Base-by-base conservation (phyloP, 2,888 invertebrate species). In the Orchesella flavescens region DNA sequence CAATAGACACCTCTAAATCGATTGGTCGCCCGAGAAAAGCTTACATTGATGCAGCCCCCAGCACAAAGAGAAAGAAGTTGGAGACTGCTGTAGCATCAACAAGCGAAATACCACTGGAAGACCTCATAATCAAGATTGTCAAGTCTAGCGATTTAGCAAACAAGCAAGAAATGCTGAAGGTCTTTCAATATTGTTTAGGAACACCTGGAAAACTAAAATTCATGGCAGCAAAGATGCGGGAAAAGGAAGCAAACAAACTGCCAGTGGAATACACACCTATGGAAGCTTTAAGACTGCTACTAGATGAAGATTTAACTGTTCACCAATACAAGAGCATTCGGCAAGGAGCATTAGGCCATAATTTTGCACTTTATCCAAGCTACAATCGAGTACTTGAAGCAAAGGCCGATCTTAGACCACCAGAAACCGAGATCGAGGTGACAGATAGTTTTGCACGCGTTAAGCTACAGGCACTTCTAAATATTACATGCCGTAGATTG, bases 401-500 rank as follows among this genome's bases (percentile, higher is more conserved):
- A 57, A 71, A 71, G 34, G 15, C n/a, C 1, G 12, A 9, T 1
- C 15, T 73, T 13, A n/a, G 72, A 59, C 72, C 72, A 2, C 59
- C 72, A 1, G 21, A 17, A 10, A 5, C 7, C 12, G 21, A 55
- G 1, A 21, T 73, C 2, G 34, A 17, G 1, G 13, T 73, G 0
- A 59, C 49, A 19, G 73, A 78, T 21, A 69, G 13, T 13, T 3
- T 13, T 43, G 78, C 74, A 0, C 19, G 12, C 24, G 59, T 73
- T 15, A 15, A n/a, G 44, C 46, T 83, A 0, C 59, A 63, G 13
- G 49, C 13, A 0, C 19, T 83, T 12, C 13, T 74, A 15, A n/a
- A 73, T 15, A 43, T 73, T n/a, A 83, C 83, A 19, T n/a, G 23
- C 12, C 4, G 1, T 21, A 24, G 83, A 23, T 74, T 83, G 19